Percentiles rank a stretch among this genome's conserved stretches.
These are phyloP conservation scores for Plebejus anna DNA, from an alignment of 2,888 invertebrate species.

Conservation along the genomic window DNA sequence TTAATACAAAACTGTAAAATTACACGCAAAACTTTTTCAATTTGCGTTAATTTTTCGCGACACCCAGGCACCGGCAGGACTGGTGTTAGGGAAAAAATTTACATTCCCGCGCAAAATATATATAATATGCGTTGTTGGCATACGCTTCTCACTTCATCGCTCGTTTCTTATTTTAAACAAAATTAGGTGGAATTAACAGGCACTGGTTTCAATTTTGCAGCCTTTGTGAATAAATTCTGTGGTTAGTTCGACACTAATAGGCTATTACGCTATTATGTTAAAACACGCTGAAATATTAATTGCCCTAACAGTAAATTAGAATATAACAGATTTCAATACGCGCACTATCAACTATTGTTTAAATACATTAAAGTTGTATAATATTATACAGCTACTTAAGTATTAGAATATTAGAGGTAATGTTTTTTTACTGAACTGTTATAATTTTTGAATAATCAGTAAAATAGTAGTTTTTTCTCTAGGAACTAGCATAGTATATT, in stretches of 20 bases:
- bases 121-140: neutral
- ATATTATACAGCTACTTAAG: neutral
- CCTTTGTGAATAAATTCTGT: conserved; percentile 36
- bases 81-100: conserved; percentile 55
- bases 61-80: neutral
- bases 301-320: conserved; percentile 31
- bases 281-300: conserved; percentile 31
- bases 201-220: conserved; percentile 55
- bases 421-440: too few species aligned
- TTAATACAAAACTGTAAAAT: conserved; percentile 27
- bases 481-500: neutral
- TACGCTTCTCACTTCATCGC: conserved; percentile 19
- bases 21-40: conserved; percentile 31
- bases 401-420: neutral
- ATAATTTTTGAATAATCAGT: too few species aligned
- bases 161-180: conserved; percentile 48
- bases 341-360: neutral
- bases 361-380: neutral
- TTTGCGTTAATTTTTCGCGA: conserved; percentile 29
- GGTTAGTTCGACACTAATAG: conserved; percentile 33
- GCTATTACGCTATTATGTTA: conserved; percentile 31
- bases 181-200: conserved; percentile 54
- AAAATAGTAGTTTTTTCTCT: too few species aligned
- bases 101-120: conserved; percentile 53
- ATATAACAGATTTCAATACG: neutral